These are phyloP conservation scores for Chymomyza fuscimana DNA, from an alignment of 2,888 invertebrate species.

Conservation along the genomic window DNA sequence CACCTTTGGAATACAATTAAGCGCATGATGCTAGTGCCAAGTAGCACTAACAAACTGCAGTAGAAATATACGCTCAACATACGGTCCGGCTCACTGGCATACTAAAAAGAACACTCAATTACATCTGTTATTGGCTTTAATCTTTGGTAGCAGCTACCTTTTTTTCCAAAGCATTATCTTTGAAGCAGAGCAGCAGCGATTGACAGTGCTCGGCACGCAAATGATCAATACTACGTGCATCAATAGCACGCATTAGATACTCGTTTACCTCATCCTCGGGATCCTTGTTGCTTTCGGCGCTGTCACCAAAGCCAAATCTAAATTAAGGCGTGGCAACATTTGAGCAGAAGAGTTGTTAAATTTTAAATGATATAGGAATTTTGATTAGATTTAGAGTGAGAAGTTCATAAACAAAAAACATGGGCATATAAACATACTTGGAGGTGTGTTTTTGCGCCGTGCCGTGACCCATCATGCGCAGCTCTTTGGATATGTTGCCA, in stretches of 20 bases:
- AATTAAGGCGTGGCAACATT: neutral
- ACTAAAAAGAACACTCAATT: constrained; percentile 81
- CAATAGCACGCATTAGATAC: constrained; percentile 96
- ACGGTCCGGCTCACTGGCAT: constrained; percentile 88
- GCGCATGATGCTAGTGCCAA: constrained; percentile 86
- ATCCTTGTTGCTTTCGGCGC: constrained; percentile 85
- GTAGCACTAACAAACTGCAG: constrained; percentile 88
- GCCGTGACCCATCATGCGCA: constrained; percentile 94
- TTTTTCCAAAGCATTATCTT: constrained; percentile 87
- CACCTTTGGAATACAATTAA: constrained; percentile 84
- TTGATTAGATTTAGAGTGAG: too few species aligned
- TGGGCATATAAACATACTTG: constrained; percentile 80
- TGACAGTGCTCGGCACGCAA: constrained; percentile 93
- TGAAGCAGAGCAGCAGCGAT: constrained; percentile 91
- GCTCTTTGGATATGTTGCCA: constrained; percentile 92
- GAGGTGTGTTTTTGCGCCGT: constrained; percentile 86
- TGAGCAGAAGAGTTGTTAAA: neutral
- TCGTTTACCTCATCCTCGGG: constrained; percentile 97
- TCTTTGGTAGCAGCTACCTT: constrained; percentile 82
- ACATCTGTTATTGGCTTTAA: neutral
- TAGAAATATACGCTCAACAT: constrained; percentile 93
- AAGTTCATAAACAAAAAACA: too few species aligned
- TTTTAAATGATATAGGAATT: too few species aligned
- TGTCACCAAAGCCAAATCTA: constrained; percentile 88
- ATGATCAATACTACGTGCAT: constrained; percentile 94